Percentiles rank a stretch among this genome's conserved stretches.
Evolutionary conservation across 2,113 vertebrate species (phyloP).

Genomic region (Sphaerodactylus townsendi): DNA sequence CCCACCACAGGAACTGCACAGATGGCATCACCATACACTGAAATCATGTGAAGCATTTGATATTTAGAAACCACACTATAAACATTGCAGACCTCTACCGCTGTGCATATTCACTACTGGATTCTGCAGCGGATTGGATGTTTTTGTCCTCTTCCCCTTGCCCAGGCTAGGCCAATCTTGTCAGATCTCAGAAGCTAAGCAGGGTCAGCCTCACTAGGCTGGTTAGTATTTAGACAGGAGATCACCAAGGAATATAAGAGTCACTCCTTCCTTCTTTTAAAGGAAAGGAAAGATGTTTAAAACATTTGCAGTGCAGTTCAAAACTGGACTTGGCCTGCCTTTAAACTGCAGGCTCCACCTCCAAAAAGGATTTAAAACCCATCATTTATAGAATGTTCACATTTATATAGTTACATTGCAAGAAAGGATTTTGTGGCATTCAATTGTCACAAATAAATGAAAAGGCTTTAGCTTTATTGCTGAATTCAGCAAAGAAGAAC

Average conservation of each 20-base stretch:
- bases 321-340: no score
- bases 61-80: background rate
- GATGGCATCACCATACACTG: background rate
- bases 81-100: background rate
- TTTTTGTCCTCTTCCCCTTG: background rate
- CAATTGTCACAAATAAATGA: slow-evolving; percentile 28
- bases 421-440: background rate
- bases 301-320: no score
- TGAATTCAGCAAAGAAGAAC: slow-evolving; percentile 38
- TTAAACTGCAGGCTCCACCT: no score
- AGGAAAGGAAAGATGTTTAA: background rate
- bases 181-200: no score
- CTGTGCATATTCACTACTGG: background rate
- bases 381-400: background rate
- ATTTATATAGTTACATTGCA: background rate
- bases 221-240: no score
- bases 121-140: background rate
- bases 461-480: slow-evolving; percentile 27
- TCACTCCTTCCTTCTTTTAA: background rate
- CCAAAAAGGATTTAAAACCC: background rate
- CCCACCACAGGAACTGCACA: background rate
- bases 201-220: no score
- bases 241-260: no score
- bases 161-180: background rate
- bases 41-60: background rate